Conservation (phyloP, 2,113 vertebrate species). For the Pelobates fuscus region DNA sequence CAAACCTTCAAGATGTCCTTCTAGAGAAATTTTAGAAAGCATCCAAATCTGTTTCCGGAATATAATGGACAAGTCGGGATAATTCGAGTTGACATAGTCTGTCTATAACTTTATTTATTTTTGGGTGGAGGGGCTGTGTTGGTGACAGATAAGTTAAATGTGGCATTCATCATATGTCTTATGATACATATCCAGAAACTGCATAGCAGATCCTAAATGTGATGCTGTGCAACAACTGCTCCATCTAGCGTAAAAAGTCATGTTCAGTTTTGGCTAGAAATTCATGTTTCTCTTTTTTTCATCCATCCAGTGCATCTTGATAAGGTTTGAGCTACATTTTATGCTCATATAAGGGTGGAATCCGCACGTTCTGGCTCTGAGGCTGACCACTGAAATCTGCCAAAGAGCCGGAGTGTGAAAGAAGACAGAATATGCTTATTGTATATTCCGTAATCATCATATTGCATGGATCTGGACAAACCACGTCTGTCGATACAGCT, state of each 20-base stretch:
- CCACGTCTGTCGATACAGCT: too few relatives aligned
- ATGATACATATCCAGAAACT: constrained; percentile 1
- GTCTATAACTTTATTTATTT: too few relatives aligned
- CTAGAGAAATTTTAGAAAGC: too few relatives aligned
- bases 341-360: constrained; percentile 47
- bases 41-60: too few relatives aligned
- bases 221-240: constrained; percentile 9
- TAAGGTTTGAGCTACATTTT: constrained; percentile 4
- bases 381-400: constrained; percentile 13
- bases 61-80: too few relatives aligned
- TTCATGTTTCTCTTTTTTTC: neutral
- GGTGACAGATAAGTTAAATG: constrained; percentile 7
- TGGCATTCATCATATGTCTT: neutral
- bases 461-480: neutral
- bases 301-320: constrained; percentile 1
- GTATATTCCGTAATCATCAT: constrained; percentile 16
- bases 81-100: too few relatives aligned
- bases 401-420: constrained; percentile 28
- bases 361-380: constrained; percentile 25
- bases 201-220: neutral
- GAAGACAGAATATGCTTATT: constrained; percentile 32
- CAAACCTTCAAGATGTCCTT: too few relatives aligned
- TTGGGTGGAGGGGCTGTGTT: too few relatives aligned
- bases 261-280: neutral
- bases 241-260: constrained; percentile 29